Base-by-base conservation (phyloP, 2,888 invertebrate genomes). In the Dromius quadrimaculatus region DNA sequence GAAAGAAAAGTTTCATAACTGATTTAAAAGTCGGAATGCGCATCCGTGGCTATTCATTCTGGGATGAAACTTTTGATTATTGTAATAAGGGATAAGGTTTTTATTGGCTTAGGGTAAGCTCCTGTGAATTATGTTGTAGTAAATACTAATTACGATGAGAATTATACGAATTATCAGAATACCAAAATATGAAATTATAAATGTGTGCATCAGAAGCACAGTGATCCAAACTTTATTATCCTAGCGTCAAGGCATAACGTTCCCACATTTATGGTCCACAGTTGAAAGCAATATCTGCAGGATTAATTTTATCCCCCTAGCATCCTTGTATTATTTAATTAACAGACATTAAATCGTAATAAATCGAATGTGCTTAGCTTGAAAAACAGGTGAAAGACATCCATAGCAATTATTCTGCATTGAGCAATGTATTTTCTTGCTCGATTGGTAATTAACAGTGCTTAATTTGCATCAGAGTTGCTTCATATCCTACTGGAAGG, bases 21-120 rank as follows among this genome's bases (percentile, higher is more conserved):
- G 59, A 59, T 59, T 59, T 59, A 59, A 59, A 59, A 36, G 59
- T 19, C 17, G 59, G 59, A 59, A 59, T 59, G 34, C n/a, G n/a
- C 38, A 36, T 59, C 36, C 59, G 20, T 36, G 59, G 36, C 59
- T 36, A 59, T 59, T 59, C 59, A 59, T 20, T 59, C n/a, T n/a
- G 59, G 36, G 20, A 59, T 59, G 19, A 34, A 59, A 59, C 11
- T 36, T 59, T 36, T 59, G 36, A 59, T 59, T 59, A 59, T 59
- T 38, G 34, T 36, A 59, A 59, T 59, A 11, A 36, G 8, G 59
- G 38, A 34, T 34, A 11, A 22, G 36, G 17, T 59, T 57, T 54
- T 59, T 38, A 59, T 59, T 36, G 36, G 59, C 19, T 59, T 36
- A 19, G n/a, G n/a, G n/a, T n/a, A n/a, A n/a, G n/a, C n/a, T n/a